These are phyloP conservation scores for Pharmacophagus antenor DNA, from an alignment of 2,888 invertebrate species.

Conservation along the genomic window DNA sequence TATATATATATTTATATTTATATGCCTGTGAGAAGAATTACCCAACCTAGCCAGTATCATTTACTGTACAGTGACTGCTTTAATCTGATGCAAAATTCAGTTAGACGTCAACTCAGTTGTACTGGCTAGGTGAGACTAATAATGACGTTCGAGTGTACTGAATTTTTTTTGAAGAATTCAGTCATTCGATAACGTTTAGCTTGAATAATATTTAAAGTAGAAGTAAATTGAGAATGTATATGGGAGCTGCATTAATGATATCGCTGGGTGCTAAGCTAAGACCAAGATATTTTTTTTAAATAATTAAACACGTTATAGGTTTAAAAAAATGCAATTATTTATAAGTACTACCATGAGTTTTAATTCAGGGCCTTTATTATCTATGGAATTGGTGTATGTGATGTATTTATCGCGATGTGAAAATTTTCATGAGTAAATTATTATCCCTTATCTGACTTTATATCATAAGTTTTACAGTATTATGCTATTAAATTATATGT, in stretches of 20 bases:
- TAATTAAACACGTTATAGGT: conserved; percentile 35
- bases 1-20: conserved; percentile 7
- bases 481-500: neutral
- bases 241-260: conserved; percentile 39
- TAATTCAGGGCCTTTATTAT: conserved; percentile 35
- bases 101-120: conserved; percentile 30
- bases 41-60: conserved; percentile 31
- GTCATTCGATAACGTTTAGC: conserved; percentile 34
- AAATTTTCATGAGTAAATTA: neutral
- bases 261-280: conserved; percentile 69
- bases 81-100: conserved; percentile 37
- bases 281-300: conserved; percentile 52
- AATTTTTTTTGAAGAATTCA: conserved; percentile 7
- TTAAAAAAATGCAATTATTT: conserved; percentile 35
- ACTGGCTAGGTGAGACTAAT: neutral
- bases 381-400: conserved; percentile 39
- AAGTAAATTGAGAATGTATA: conserved; percentile 38
- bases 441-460: neutral
- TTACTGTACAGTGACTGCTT: conserved; percentile 40
- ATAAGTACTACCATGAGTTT: conserved; percentile 20
- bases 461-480: neutral
- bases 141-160: neutral
- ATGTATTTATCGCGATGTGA: conserved; percentile 31
- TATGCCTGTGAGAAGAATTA: conserved; percentile 12
- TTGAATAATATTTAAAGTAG: conserved; percentile 45